Conservation (phyloP, 2,113 vertebrate species). For the Bufo gargarizans region DNA sequence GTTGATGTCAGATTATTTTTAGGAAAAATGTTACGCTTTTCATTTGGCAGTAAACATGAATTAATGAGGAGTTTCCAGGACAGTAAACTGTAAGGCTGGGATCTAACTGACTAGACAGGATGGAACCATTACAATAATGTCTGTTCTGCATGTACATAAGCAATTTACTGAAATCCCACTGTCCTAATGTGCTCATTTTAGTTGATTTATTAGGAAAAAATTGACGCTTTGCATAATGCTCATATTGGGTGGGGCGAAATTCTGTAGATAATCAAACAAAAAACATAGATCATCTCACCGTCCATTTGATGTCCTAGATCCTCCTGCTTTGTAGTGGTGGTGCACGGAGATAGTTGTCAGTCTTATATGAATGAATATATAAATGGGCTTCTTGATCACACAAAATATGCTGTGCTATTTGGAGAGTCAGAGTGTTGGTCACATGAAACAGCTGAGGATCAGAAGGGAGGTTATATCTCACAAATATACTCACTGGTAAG, state of each 20-base stretch:
- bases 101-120: constrained; percentile 32
- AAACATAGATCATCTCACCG: no score
- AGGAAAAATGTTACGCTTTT: constrained; percentile 13
- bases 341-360: no score
- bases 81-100: background rate
- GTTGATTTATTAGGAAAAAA: background rate
- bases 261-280: background rate
- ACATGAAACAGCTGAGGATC: no score
- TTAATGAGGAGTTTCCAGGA: constrained; percentile 37
- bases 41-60: constrained; percentile 36
- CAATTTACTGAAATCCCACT: constrained; percentile 3
- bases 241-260: background rate
- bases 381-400: no score
- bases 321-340: no score
- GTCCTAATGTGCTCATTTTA: background rate
- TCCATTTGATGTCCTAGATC: no score
- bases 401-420: no score
- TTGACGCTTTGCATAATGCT: background rate
- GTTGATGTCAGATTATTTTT: constrained; percentile 28
- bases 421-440: no score
- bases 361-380: no score
- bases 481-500: no score
- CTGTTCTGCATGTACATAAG: constrained; percentile 18
- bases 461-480: no score
- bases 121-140: constrained; percentile 26